phyloP scores from a whole-genome alignment of 2,113 vertebrate species.

The Shinisaurus crocodilurus region DNA sequence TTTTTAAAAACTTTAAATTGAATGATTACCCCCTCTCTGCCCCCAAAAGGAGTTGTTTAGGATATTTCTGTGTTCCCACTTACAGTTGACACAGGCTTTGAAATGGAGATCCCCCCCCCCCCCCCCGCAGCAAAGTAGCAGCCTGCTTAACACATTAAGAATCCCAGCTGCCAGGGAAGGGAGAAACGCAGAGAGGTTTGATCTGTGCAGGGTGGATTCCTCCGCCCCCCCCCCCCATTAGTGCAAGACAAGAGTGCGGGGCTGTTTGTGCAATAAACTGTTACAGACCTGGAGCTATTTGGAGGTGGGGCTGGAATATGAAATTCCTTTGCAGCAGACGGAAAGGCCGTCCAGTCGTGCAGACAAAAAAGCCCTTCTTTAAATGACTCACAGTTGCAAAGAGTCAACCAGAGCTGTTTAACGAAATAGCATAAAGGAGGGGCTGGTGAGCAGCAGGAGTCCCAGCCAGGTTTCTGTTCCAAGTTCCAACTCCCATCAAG shows the following conservation, averaged over 20 bases:
- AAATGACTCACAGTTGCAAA: slow-evolving; percentile 37
- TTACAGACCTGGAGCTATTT: slow-evolving; percentile 25
- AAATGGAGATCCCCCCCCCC: slow-evolving; percentile 37
- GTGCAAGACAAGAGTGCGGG: neutral
- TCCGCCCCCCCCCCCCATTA: neutral
- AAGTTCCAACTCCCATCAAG: slow-evolving; percentile 3
- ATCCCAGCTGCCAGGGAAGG: slow-evolving; percentile 33
- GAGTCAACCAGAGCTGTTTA: slow-evolving; percentile 24
- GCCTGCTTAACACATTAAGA: slow-evolving; percentile 27
- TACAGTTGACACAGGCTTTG: slow-evolving; percentile 40
- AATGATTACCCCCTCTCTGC: neutral
- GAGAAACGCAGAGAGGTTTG: slow-evolving; percentile 25
- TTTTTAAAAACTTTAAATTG: neutral
- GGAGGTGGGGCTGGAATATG: slow-evolving; percentile 7
- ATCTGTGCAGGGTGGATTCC: neutral
- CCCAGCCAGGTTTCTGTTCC: neutral
- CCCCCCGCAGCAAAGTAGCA: neutral
- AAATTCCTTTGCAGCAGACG: slow-evolving; percentile 38
- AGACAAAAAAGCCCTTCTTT: slow-evolving; percentile 46
- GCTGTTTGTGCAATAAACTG: slow-evolving; percentile 10
- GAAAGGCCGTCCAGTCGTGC: slow-evolving; percentile 24
- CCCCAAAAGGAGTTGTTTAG: neutral
- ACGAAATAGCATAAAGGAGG: slow-evolving; percentile 8
- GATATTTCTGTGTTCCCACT: slow-evolving; percentile 23
- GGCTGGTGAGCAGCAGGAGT: slow-evolving; percentile 2